Base-by-base conservation (phyloP, 2,888 invertebrate genomes). In the Lathronympha strigana region DNA sequence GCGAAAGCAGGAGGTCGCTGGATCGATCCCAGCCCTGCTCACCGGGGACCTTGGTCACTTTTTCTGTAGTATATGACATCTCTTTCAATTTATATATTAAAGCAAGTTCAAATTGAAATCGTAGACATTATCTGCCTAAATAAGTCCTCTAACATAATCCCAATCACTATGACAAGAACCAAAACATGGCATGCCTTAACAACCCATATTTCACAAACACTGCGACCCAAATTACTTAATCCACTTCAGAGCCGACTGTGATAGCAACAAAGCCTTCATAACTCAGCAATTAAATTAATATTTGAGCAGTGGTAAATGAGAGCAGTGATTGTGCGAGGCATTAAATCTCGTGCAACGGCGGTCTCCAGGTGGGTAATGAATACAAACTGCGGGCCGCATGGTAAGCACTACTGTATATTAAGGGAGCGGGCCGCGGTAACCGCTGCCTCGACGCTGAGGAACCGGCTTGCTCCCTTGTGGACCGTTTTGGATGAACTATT, bases 311-410 rank as follows among this genome's bases (percentile, higher is more conserved):
- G 75, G 81, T 79, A 82, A 86, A 84, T 82, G 81, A 84, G 80
- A 78, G 74, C 79, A 77, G 80, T 82, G 84, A 83, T 86, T 83
- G 81, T 77, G 79, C 73, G 75, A 76, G 77, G 80, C 77, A 84
- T 83, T 87, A 84, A 86, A 86, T 88, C 84, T 84, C 72, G 73
- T 80, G 79, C 76, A 76, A 76, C 73, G 76, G 79, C 77, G 67
- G 72, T 72, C 74, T 81, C 82, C 83, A 87, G 87, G 87, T 86
- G 78, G 83, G 84, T 89, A 88, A 90, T 91, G 88, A 90, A 90
- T 88, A 91, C 86, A 88, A 90, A 89, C 85, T 88, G 90, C 87
- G 88, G 85, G 76, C 80, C 81, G 84, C 81, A 82, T 80, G 85
- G 86, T 85, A 86, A 86, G 83, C 83, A 78, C 83, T 79, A 82